phyloP scores from a whole-genome alignment of 2,113 vertebrate genomes.

The Sebastes fasciatus region DNA sequence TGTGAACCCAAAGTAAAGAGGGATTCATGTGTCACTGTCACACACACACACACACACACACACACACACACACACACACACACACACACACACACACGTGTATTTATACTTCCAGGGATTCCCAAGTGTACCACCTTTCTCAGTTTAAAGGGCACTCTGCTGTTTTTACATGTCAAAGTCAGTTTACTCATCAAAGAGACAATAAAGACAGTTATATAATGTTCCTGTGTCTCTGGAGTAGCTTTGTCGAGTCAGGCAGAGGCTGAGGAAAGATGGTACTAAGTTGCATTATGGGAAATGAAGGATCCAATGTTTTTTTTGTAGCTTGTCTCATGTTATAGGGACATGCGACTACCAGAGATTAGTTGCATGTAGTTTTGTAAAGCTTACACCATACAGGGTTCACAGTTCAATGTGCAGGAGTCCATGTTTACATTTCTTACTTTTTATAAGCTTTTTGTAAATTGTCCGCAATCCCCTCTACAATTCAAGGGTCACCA shows the following conservation, averaged over 20 bases:
- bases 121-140: not conserved
- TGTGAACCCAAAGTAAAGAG: constrained; percentile 1
- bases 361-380: not conserved
- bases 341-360: not conserved
- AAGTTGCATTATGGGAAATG: not conserved
- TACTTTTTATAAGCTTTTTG: too few species aligned
- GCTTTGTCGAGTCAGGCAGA: not conserved
- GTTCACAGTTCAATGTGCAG: not conserved
- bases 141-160: not conserved
- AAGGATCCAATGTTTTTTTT: not conserved
- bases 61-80: too few species aligned
- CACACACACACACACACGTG: not conserved
- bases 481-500: too few species aligned
- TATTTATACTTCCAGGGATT: not conserved
- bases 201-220: not conserved
- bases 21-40: not conserved
- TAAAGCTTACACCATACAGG: not conserved
- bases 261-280: not conserved
- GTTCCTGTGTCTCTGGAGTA: not conserved
- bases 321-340: not conserved
- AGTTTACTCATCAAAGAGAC: not conserved
- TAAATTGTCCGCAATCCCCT: too few species aligned
- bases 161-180: not conserved
- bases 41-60: not conserved
- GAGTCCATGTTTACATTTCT: too few species aligned